phyloP scores from a whole-genome alignment of 2,113 vertebrate genomes.

The Felis catus region DNA sequence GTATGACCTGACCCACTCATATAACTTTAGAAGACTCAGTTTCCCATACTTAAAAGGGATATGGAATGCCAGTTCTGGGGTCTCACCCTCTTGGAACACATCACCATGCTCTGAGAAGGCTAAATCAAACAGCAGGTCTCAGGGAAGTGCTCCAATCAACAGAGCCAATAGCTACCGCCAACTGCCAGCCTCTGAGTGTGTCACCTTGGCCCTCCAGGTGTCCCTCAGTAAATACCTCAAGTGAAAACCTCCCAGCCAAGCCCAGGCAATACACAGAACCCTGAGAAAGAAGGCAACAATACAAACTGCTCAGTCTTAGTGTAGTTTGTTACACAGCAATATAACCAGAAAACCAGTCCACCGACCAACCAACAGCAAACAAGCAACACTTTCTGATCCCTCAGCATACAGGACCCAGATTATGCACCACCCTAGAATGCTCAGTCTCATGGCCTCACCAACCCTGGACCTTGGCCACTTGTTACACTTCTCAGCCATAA shows the following conservation, averaged over 20 bases:
- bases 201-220: neutral
- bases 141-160: neutral
- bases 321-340: neutral
- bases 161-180: neutral
- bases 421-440: neutral
- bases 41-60: neutral
- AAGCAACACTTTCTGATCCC: neutral
- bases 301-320: neutral
- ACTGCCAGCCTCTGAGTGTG: neutral
- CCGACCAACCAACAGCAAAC: neutral
- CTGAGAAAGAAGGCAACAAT: neutral
- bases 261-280: neutral
- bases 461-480: neutral
- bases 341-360: neutral
- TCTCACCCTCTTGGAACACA: neutral
- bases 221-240: neutral
- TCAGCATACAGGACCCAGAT: neutral
- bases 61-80: neutral
- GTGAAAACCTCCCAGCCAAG: neutral
- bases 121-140: neutral
- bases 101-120: neutral
- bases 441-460: neutral
- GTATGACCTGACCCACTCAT: neutral
- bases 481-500: neutral
- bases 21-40: neutral